Evolutionary conservation across 1,140 invertebrate species (phyloP), one percentile per base, ranked within the genome.

Genomic region (Agraylea sexmaculata): DNA sequence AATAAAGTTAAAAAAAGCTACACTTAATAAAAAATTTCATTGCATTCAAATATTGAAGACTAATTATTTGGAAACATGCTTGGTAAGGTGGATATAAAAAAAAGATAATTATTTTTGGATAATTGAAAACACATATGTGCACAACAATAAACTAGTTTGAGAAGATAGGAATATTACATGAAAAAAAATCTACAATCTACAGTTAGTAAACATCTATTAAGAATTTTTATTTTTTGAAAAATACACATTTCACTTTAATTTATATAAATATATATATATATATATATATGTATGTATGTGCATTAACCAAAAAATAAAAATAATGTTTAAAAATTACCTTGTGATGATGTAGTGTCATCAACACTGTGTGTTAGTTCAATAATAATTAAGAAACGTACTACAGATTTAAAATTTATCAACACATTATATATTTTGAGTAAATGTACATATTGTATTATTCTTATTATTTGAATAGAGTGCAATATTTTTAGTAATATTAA

Each of bases 301-400:
- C 16, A 31, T 31, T 31, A n/a, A n/a, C n/a, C n/a, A n/a, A n/a
- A n/a, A 37, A 20, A 20, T 23, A 27, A 8, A n/a, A 27, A 27
- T 27, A 27, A 8, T 27, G 23, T 27, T 27, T 42, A 32, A 29
- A 27, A 20, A 17, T 40, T 42, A 42, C 40, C 40, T 42, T 12
- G 29, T 35, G 40, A 40, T 40, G 29, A 42, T 42, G 40, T 27
- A 18, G 40, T 22, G 34, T 32, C 40, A 25, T 42, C 40, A 42
- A 35, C 32, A 42, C 7, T 6, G 5, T 35, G 32, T 8, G 12
- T 12, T 35, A 17, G 16, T 35, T 18, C 7, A 7, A 10, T 10
- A 10, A 31, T 10, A 31, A 31, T 10, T 10, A 6, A 7, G 6
- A 10, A 31, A 31, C 7, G 13, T 10, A 10, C 29, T 7, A 31